Evolutionary conservation across 1,140 invertebrate species (phyloP), one percentile per base, ranked within the genome.

Genomic region (Papilio xuthus): DNA sequence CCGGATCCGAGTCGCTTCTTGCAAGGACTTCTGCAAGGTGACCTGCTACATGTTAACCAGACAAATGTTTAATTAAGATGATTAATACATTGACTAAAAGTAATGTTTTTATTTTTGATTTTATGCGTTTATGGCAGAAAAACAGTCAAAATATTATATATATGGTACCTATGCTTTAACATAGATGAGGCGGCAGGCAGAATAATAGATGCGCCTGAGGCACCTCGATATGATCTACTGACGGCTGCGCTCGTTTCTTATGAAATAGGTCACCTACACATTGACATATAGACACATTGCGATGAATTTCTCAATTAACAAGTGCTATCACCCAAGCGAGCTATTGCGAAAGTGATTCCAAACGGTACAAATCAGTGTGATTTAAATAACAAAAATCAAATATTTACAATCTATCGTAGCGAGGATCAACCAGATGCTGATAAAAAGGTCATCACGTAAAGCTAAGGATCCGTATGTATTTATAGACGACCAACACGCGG

Each of bases 401-500:
- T 13, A 28, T 32, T 20, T 9, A 13, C 32, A 37, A 41, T 69
- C 0, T 32, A 67, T 20, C 50, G 50, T n/a, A 73, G 60, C 53
- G 60, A 75, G 72, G 72, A 74, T 80, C 80, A 77, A 77, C 76
- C 76, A 79, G 78, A 77, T 82, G 83, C 83, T 82, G 86, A 86
- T 86, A 88, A 87, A 90, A 90, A 88, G 89, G 88, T 88, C 86
- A 88, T 67, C 80, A 83, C 82, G 83, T 85, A 86, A 84, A 83
- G 77, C 80, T 80, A 81, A 84, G 80, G 80, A 84, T 83, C 82
- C 75, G 72, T 71, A 81, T 81, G 81, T 92, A 92, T 92, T 90
- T 89, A 92, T 90, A 92, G 89, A 89, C 79, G 88, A 90, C 88
- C 88, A 88, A 90, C 90, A 89, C 86, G 85, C 87, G 80, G 88